Percentiles rank a stretch among this genome's conserved stretches.
Evolutionary conservation across 2,888 invertebrate genomes (phyloP).

Genomic region (Shargacucullia verbasci): DNA sequence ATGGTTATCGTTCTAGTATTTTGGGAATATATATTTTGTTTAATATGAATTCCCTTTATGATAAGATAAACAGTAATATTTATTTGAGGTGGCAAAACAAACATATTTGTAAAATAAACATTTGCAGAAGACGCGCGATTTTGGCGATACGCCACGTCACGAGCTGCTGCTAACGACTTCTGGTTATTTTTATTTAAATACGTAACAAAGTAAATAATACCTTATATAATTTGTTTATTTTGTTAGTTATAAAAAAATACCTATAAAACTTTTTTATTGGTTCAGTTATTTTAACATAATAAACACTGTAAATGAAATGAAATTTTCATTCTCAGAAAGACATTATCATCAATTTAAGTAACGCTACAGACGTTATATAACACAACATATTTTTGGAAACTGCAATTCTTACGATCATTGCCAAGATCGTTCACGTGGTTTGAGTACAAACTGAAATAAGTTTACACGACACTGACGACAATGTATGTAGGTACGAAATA

Average conservation of each 20-base stretch:
- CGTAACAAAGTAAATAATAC: constrained; percentile 20
- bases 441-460: constrained; percentile 7
- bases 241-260: neutral
- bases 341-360: too few relatives aligned
- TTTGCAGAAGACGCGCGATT: constrained; percentile 26
- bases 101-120: constrained; percentile 36
- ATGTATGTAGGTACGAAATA: too few relatives aligned
- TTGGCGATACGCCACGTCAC: constrained; percentile 58
- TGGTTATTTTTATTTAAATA: constrained; percentile 42
- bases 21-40: constrained; percentile 19
- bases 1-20: neutral
- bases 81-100: constrained; percentile 39
- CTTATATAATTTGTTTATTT: constrained; percentile 31
- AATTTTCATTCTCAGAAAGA: too few relatives aligned
- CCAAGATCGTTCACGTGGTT: constrained; percentile 25
- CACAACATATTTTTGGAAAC: constrained; percentile 8
- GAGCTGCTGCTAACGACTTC: constrained; percentile 18
- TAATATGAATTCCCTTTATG: constrained; percentile 23
- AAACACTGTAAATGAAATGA: too few relatives aligned
- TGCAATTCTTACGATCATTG: constrained; percentile 24
- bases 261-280: too few relatives aligned
- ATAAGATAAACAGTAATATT: constrained; percentile 43
- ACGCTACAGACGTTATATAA: neutral
- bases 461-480: neutral
- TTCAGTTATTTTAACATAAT: too few relatives aligned